Base-by-base conservation (phyloP, 1,140 invertebrate species). In the Trichonephila inaurata region DNA sequence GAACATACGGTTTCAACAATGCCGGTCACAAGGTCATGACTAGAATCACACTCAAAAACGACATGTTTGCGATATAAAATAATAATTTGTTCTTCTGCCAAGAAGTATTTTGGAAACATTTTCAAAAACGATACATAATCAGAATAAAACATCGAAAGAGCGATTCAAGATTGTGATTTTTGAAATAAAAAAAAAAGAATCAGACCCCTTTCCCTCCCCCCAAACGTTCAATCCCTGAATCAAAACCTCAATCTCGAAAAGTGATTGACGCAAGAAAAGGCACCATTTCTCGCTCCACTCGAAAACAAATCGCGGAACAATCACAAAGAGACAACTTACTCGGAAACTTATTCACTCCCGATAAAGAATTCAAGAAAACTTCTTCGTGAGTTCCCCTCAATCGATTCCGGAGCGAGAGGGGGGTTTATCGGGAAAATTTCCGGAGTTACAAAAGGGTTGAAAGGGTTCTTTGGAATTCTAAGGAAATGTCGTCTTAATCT, bases 361-460 rank as follows among this genome's bases (percentile, higher is more conserved):
- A 51, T 72, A 66, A 69, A 89, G 58, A 89, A 89, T 58, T 33
- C 62, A 8, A 64, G 60, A 87, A 77, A 77, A 89, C 87, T 89
- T 89, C 81, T 83, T 87, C 16, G 40, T 60, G 61, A 87, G 33
- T 51, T 44, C 44, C 51, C 85, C 8, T 33, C 58, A 83, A 83
- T 83, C 51, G 81, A 83, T 62, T 44, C 62, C 8, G 33, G 89
- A 90, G 40, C 69, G 28, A 28, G n/a, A n/a, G n/a, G 28, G 28
- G 28, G 21, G 51, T 40, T 83, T 69, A 90, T 77, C 69, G 66
- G 89, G 64, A 83, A 83, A 89, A 69, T 77, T 90, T 90, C 40
- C 89, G 28, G 44, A 77, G 69, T 81, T 81, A 77, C 69, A 44
- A 90, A 90, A 77, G 89, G 69, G 89, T 77, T 81, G 64, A 90